Evolutionary conservation across 2,888 invertebrate genomes (phyloP).

Genomic region (Willowsia nigromaculata): DNA sequence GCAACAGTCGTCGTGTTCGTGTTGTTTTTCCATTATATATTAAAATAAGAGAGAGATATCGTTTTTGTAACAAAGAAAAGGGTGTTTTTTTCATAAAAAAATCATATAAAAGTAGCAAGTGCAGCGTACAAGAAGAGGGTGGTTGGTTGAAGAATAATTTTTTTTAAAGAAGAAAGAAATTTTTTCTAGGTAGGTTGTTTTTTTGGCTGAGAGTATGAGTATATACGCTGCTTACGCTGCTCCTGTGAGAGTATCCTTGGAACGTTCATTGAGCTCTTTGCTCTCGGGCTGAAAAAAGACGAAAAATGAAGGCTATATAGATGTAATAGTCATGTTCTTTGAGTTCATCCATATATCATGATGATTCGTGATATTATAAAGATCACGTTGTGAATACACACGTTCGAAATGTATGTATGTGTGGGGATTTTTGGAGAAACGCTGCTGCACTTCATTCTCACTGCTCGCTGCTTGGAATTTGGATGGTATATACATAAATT

Average conservation of each 20-base stretch:
- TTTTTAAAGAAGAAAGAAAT: constrained; percentile 5
- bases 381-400: constrained; percentile 30
- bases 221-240: neutral
- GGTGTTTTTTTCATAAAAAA: neutral
- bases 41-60: too few relatives aligned
- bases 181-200: constrained; percentile 4
- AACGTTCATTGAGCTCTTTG: constrained; percentile 76
- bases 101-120: neutral
- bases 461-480: neutral
- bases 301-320: constrained; percentile 11
- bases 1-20: too few relatives aligned
- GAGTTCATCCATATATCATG: constrained; percentile 31
- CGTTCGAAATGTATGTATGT: constrained; percentile 16
- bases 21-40: too few relatives aligned
- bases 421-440: constrained; percentile 29
- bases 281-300: constrained; percentile 1
- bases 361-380: constrained; percentile 10
- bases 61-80: neutral
- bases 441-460: constrained; percentile 31
- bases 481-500: neutral
- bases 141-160: neutral
- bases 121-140: neutral
- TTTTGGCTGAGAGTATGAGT: neutral
- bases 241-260: constrained; percentile 65
- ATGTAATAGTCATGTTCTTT: neutral